These are phyloP conservation scores for Leucosticte australis DNA, from an alignment of 2,113 vertebrate genomes.

Conservation along the genomic window DNA sequence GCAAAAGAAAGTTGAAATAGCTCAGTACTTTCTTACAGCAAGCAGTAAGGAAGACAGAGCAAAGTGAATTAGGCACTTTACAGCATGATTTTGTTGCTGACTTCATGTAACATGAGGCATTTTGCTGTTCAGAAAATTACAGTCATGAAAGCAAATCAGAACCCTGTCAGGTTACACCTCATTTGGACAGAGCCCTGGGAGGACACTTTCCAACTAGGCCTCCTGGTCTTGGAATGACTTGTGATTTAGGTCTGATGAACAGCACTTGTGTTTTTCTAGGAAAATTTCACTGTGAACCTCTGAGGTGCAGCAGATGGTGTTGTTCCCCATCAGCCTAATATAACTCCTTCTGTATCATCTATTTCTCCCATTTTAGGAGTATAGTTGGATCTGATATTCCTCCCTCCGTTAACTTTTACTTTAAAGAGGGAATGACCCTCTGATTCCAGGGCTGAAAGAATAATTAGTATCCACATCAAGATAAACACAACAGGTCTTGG, in stretches of 20 bases:
- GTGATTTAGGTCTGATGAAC: not conserved
- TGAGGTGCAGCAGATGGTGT: not conserved
- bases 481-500: not conserved
- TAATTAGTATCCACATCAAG: not conserved
- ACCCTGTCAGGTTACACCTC: rapidly evolving
- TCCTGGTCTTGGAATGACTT: not conserved
- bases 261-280: not conserved
- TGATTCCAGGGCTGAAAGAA: not conserved
- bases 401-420: not conserved
- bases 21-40: not conserved
- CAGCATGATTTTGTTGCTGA: not conserved
- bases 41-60: not conserved
- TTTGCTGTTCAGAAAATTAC: not conserved
- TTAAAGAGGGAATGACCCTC: not conserved
- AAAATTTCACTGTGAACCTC: not conserved
- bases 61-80: not conserved
- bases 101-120: not conserved
- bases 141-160: not conserved
- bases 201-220: not conserved
- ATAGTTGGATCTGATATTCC: not conserved
- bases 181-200: not conserved
- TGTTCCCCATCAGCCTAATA: not conserved
- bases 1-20: not conserved
- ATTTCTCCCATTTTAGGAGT: not conserved
- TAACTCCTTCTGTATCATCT: not conserved